Evolutionary conservation across 2,113 vertebrate species (phyloP).

Genomic region (Brachyhypopomus gauderio): DNA sequence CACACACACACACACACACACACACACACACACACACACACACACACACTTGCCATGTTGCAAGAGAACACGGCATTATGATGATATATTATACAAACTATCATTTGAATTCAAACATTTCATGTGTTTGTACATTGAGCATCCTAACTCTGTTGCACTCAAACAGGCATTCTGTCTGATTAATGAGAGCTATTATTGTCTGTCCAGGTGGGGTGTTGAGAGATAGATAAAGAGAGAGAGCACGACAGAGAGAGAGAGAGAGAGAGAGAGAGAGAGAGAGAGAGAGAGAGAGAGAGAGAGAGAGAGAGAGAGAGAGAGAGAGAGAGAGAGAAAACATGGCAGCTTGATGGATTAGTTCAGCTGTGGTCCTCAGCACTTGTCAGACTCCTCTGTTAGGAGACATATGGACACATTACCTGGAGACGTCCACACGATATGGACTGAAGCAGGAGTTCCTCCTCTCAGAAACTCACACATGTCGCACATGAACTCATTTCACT

Average conservation of each 20-base stretch:
- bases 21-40: too few relatives aligned
- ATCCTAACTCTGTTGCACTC: neutral
- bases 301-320: too few relatives aligned
- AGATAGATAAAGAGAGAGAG: neutral
- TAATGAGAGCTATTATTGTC: constrained; percentile 38
- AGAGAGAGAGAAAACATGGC: constrained; percentile 1
- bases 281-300: neutral
- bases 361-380: constrained; percentile 34
- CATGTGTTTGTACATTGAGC: neutral
- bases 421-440: constrained; percentile 18
- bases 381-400: constrained; percentile 35
- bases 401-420: constrained; percentile 25
- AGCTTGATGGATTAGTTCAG: constrained; percentile 48
- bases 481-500: neutral
- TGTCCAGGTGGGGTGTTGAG: neutral
- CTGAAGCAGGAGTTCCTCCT: neutral
- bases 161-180: constrained; percentile 11
- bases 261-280: neutral
- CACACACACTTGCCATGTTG: too few relatives aligned
- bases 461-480: constrained; percentile 11
- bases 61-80: too few relatives aligned
- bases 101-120: neutral
- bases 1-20: too few relatives aligned
- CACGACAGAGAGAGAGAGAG: neutral
- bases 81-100: too few relatives aligned